These are phyloP conservation scores for Drosophila kanekoi DNA, from an alignment of 2,888 invertebrate genomes.

Conservation along the genomic window DNA sequence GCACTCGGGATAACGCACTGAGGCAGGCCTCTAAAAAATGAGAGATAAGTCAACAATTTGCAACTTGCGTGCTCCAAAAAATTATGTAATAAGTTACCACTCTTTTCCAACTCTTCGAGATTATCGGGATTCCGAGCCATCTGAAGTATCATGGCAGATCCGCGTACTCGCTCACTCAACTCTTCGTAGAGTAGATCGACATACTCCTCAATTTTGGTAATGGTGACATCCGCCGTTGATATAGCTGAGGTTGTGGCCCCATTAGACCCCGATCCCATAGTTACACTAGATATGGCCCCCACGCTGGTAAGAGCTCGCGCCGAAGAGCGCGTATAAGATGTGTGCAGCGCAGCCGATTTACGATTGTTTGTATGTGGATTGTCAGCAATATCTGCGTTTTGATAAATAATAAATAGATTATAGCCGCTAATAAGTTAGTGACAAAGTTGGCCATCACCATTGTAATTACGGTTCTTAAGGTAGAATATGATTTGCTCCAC, in stretches of 20 bases:
- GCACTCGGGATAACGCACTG: constrained; percentile 96
- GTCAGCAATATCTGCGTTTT: constrained; percentile 75
- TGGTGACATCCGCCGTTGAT: constrained; percentile 88
- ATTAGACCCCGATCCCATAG: constrained; percentile 31
- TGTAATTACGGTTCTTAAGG: constrained; percentile 91
- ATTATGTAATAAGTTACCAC: constrained; percentile 88
- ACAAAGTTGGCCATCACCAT: constrained; percentile 60
- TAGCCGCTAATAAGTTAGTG: not conserved
- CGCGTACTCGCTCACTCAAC: constrained; percentile 95
- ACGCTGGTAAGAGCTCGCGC: constrained; percentile 61
- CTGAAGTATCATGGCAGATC: constrained; percentile 95
- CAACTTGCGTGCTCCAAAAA: not conserved
- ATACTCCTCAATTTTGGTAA: constrained; percentile 96
- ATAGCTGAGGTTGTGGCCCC: constrained; percentile 83
- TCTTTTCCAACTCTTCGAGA: constrained; percentile 95
- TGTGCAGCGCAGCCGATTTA: constrained; percentile 72
- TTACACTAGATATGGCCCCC: constrained; percentile 49
- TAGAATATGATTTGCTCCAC: constrained; percentile 95
- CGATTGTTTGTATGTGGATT: constrained; percentile 80
- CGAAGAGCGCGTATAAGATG: constrained; percentile 66
- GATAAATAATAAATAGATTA: not conserved
- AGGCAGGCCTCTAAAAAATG: constrained; percentile 92
- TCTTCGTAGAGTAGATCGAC: constrained; percentile 98
- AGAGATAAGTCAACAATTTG: not conserved
- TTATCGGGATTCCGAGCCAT: constrained; percentile 97